These are phyloP conservation scores for Actinemys pallida DNA, from an alignment of 2,113 vertebrate species.

Conservation along the genomic window DNA sequence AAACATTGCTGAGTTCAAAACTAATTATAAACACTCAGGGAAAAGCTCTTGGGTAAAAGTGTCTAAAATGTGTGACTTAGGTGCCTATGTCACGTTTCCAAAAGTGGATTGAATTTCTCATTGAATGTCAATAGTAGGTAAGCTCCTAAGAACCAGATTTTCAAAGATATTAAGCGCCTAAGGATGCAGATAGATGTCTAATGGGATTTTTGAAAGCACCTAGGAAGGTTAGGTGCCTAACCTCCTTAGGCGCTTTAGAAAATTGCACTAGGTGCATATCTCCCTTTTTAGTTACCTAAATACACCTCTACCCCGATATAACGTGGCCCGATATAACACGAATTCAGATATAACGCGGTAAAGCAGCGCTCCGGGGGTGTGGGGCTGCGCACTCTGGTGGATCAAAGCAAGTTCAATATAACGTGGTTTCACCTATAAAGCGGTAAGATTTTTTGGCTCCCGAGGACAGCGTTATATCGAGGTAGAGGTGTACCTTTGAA, in stretches of 20 bases:
- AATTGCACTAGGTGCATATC: background rate
- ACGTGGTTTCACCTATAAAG: too few relatives aligned
- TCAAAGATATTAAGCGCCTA: background rate
- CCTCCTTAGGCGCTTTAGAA: background rate
- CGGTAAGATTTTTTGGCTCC: too few relatives aligned
- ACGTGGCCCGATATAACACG: too few relatives aligned
- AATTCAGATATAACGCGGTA: too few relatives aligned
- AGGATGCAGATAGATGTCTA: background rate
- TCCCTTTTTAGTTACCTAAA: background rate
- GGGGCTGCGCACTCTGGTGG: too few relatives aligned
- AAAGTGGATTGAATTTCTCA: background rate
- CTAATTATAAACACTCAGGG: background rate
- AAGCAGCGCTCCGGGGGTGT: too few relatives aligned
- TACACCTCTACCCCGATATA: too few relatives aligned
- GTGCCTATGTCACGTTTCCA: background rate
- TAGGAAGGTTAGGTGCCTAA: background rate
- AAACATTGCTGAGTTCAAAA: background rate
- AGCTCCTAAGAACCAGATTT: background rate
- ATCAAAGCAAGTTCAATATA: too few relatives aligned
- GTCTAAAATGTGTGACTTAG: background rate
- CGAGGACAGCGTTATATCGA: too few relatives aligned
- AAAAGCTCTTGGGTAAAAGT: too few relatives aligned
- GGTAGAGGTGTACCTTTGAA: background rate
- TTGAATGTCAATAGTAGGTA: rapidly evolving
- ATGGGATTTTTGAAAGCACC: background rate